These are phyloP conservation scores for Peromyscus aztecus DNA, from an alignment of 2,797 vertebrate genomes.

Conservation along the genomic window DNA sequence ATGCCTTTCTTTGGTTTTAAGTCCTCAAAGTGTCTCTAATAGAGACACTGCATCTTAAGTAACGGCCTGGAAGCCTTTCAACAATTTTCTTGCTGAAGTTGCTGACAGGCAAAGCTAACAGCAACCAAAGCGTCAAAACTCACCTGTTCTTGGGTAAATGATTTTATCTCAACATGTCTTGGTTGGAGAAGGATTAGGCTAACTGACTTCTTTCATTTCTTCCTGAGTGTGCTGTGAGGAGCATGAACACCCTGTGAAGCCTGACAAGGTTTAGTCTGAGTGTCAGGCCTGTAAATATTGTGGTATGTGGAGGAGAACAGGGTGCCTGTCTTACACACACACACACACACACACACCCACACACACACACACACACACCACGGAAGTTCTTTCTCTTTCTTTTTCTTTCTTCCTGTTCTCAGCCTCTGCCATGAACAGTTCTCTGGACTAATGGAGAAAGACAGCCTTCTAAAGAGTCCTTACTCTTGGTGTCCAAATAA, in stretches of 20 bases:
- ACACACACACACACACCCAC: not conserved
- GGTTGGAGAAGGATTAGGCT: not conserved
- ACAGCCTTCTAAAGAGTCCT: slow-evolving; percentile 5
- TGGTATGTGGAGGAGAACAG: not conserved
- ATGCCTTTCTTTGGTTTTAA: no score
- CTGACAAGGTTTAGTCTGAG: not conserved
- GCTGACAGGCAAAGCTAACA: slow-evolving; percentile 3
- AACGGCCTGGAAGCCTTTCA: not conserved
- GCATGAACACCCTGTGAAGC: no score
- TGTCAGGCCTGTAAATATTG: not conserved
- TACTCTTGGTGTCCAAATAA: not conserved
- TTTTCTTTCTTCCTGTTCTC: not conserved
- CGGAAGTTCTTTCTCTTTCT: not conserved
- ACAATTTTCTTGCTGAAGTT: not conserved
- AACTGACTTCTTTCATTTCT: not conserved
- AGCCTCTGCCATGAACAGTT: not conserved
- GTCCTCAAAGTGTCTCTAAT: no score
- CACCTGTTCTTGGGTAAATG: not conserved
- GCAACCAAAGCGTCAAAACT: not conserved
- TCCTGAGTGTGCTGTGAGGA: not conserved
- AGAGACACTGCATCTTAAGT: no score
- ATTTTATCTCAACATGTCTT: not conserved
- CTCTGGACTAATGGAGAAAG: not conserved
- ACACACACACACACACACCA: not conserved
- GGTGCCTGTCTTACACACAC: not conserved